Percentiles rank a stretch among this genome's conserved stretches.
Conservation (phyloP, 2,888 invertebrate species). For the Pegoplata infirma region DNA sequence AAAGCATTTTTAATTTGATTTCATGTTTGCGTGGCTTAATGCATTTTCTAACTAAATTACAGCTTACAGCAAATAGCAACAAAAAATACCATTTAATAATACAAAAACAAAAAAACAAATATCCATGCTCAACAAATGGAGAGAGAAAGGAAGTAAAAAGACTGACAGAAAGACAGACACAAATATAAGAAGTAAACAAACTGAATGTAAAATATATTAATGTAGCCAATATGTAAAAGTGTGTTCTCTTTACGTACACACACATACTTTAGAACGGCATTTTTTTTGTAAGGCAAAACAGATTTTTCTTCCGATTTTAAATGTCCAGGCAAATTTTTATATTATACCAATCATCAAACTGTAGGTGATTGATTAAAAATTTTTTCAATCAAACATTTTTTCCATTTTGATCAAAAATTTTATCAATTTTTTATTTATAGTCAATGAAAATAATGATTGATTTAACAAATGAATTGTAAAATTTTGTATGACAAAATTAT, state of each 20-base stretch:
- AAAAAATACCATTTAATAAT: slow-evolving; percentile 49
- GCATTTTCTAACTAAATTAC: slow-evolving; percentile 65
- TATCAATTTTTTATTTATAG: too few species aligned
- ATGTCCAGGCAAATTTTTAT: too few species aligned
- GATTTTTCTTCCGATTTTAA: too few species aligned
- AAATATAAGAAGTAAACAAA: neutral
- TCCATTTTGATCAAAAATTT: too few species aligned
- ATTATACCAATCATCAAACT: too few species aligned
- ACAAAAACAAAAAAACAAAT: slow-evolving; percentile 1
- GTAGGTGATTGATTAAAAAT: too few species aligned
- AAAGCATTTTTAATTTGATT: slow-evolving; percentile 61
- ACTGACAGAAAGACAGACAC: neutral
- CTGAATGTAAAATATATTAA: neutral
- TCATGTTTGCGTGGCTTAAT: slow-evolving; percentile 64
- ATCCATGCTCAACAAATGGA: neutral
- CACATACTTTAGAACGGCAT: too few species aligned
- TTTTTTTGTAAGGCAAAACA: too few species aligned
- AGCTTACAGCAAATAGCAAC: slow-evolving; percentile 47
- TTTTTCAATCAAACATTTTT: too few species aligned
- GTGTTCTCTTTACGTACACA: neutral
- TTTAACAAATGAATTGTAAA: too few species aligned
- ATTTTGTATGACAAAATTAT: too few species aligned
- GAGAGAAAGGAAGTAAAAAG: slow-evolving; percentile 23
- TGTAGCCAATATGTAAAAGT: slow-evolving; percentile 27
- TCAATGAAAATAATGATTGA: too few species aligned